These are phyloP conservation scores for Enteromius viviparus DNA, from an alignment of 2,797 vertebrate species.

Conservation along the genomic window DNA sequence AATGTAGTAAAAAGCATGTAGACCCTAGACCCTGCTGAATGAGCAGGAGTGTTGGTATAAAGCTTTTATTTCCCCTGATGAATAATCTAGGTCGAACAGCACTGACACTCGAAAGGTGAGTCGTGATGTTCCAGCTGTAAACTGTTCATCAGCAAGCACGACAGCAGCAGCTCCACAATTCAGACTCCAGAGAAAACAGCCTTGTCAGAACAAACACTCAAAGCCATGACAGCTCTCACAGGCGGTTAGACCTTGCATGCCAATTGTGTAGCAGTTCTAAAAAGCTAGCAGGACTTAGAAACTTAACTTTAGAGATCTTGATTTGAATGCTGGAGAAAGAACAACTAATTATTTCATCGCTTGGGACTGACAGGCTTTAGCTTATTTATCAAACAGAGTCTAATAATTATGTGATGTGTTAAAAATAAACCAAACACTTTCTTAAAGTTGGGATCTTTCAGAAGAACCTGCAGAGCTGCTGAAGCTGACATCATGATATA, in stretches of 20 bases:
- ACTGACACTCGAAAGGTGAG: conserved; percentile 50
- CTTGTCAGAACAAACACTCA: conserved; percentile 48
- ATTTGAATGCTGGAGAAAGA: neutral
- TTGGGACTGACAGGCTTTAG: neutral
- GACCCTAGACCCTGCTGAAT: neutral
- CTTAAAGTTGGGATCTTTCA: neutral
- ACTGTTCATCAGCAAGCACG: conserved; percentile 37
- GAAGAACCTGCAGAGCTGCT: neutral
- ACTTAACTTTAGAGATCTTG: neutral
- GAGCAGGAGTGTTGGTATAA: neutral
- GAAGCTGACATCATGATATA: too few species aligned
- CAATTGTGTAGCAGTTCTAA: neutral
- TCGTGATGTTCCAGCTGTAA: conserved; percentile 53
- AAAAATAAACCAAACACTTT: conserved; percentile 11
- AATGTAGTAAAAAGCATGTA: neutral
- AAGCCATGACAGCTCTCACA: conserved; percentile 15
- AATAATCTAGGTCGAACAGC: conserved; percentile 19
- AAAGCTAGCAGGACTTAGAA: neutral
- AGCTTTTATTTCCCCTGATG: conserved; percentile 23
- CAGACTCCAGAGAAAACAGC: conserved; percentile 30
- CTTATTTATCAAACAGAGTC: neutral
- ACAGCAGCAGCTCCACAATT: conserved; percentile 32
- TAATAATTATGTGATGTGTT: neutral
- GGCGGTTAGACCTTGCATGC: conserved; percentile 22
- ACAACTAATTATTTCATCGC: neutral